Evolutionary conservation across 2,797 vertebrate genomes (phyloP).

Genomic region (Oreortyx pictus): DNA sequence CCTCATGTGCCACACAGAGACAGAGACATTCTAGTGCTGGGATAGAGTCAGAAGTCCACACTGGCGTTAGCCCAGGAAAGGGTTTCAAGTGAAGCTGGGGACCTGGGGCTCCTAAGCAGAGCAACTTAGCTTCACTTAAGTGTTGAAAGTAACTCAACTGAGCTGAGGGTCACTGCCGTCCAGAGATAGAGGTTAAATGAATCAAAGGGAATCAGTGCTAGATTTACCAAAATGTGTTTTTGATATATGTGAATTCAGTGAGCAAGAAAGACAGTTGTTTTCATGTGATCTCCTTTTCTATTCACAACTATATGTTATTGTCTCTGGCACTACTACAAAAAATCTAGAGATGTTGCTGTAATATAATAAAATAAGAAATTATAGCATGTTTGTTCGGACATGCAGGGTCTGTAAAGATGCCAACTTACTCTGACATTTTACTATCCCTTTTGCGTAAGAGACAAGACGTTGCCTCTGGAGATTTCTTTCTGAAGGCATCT

Average conservation of each 20-base stretch:
- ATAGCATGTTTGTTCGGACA: conserved; percentile 14
- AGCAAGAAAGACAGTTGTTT: neutral
- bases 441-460: neutral
- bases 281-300: neutral
- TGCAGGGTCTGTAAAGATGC: conserved; percentile 18
- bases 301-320: neutral
- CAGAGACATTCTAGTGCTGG: neutral
- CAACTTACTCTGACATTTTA: neutral
- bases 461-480: neutral
- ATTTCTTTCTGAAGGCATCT: neutral
- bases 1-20: neutral
- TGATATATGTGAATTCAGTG: neutral
- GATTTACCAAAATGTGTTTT: neutral
- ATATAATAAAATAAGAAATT: neutral
- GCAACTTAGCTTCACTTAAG: neutral
- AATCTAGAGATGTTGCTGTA: neutral
- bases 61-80: neutral
- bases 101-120: neutral
- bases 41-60: neutral
- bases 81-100: neutral
- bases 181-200: neutral
- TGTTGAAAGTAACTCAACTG: neutral
- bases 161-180: fast-evolving
- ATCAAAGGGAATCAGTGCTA: neutral
- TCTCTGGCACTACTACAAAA: neutral